Evolutionary conservation across 2,113 vertebrate species (phyloP).

Genomic region (Malurus cyaneus): DNA sequence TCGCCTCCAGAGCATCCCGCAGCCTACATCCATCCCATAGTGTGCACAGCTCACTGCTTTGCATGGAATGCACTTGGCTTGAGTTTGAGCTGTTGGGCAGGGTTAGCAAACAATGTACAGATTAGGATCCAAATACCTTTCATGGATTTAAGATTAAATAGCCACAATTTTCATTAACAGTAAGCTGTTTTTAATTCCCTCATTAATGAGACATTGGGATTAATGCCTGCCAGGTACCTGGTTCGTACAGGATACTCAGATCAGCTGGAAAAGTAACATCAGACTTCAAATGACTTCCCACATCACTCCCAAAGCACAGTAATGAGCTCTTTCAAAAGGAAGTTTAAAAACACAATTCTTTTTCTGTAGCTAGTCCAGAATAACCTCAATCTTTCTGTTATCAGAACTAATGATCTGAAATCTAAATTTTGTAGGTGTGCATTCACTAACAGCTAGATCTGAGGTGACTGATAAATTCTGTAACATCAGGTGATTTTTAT

Average conservation of each 20-base stretch:
- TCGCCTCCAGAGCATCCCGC: not conserved
- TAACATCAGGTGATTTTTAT: not conserved
- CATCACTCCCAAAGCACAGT: not conserved
- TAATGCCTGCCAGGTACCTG: not conserved
- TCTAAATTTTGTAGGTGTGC: not conserved
- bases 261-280: not conserved
- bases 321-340: not conserved
- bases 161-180: not conserved
- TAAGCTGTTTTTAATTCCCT: not conserved
- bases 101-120: not conserved
- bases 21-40: not conserved
- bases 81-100: not conserved
- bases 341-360: not conserved
- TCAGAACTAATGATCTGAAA: not conserved
- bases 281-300: not conserved
- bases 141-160: not conserved
- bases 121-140: not conserved
- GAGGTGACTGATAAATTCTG: not conserved
- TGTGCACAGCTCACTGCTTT: not conserved
- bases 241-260: not conserved
- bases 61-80: not conserved
- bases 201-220: not conserved
- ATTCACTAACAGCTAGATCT: not conserved
- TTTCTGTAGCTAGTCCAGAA: not conserved
- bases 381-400: not conserved